A percentile compares a stretch with the other conserved stretches of the same genome.
Conservation (phyloP, 2,113 vertebrate species). For the Phoxinus phoxinus region DNA sequence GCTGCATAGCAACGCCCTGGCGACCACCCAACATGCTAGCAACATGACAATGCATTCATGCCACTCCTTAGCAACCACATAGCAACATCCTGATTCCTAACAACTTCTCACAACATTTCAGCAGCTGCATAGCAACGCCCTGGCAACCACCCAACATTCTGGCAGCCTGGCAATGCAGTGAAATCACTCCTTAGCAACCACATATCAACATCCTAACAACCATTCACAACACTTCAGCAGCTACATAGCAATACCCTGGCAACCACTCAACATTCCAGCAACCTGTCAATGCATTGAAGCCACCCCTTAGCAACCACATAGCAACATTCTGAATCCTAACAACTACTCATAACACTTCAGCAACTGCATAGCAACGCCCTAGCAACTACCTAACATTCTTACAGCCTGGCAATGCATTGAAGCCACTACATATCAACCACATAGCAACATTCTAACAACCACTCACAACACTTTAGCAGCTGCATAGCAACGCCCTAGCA, state of each 20-base stretch:
- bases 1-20: not conserved
- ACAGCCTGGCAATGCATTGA: too few relatives aligned
- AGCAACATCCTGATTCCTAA: too few relatives aligned
- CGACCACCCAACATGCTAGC: not conserved
- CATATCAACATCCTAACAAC: not conserved
- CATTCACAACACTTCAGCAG: too few relatives aligned
- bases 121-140: too few relatives aligned
- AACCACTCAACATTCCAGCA: not conserved
- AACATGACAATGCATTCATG: not conserved
- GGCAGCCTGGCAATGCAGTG: not conserved
- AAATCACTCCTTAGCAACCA: not conserved
- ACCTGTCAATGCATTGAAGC: not conserved
- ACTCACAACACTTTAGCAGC: not conserved
- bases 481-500: not conserved
- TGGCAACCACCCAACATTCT: not conserved
- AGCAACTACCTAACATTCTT: too few relatives aligned
- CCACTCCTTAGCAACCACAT: not conserved
- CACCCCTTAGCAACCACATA: not conserved
- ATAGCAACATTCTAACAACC: not conserved
- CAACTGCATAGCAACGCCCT: too few relatives aligned
- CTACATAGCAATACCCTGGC: too few relatives aligned
- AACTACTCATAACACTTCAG: not conserved
- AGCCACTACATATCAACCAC: not conserved
- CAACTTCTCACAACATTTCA: too few relatives aligned
- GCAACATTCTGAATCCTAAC: not conserved